These are phyloP conservation scores for Zoanthus solanderi DNA, from an alignment of 92 coral and sea anemone species.

Conservation along the genomic window DNA sequence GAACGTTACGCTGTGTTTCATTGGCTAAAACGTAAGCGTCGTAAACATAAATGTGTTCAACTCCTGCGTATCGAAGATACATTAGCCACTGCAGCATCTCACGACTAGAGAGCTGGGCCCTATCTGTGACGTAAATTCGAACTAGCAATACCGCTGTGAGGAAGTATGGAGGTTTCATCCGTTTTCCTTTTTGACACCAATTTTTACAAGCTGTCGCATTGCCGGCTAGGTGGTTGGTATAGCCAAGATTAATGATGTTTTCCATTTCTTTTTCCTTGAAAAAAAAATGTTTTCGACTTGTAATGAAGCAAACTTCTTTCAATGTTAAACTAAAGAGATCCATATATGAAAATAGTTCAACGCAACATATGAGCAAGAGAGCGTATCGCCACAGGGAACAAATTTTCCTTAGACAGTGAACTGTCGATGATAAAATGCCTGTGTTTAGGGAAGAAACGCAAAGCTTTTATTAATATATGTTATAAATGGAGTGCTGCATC, in stretches of 20 bases:
- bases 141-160: conserved; percentile 66
- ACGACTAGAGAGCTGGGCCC: conserved; percentile 53
- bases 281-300: neutral
- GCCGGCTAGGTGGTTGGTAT: neutral
- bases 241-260: neutral
- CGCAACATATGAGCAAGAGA: neutral
- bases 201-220: conserved; percentile 10
- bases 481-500: too few relatives aligned
- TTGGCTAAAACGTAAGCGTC: conserved; percentile 53
- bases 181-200: conserved; percentile 30
- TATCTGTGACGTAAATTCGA: conserved; percentile 49
- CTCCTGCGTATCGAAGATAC: conserved; percentile 62
- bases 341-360: neutral
- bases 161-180: conserved; percentile 58
- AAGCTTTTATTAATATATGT: too few relatives aligned
- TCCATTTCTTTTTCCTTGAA: neutral
- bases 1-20: conserved; percentile 58
- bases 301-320: neutral
- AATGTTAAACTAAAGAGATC: neutral
- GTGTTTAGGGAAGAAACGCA: neutral
- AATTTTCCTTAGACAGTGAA: neutral
- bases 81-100: conserved; percentile 63
- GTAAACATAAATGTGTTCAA: conserved; percentile 62
- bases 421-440: neutral
- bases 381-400: neutral